Evolutionary conservation across 2,888 invertebrate genomes (phyloP).

Genomic region (Apoda limacodes): DNA sequence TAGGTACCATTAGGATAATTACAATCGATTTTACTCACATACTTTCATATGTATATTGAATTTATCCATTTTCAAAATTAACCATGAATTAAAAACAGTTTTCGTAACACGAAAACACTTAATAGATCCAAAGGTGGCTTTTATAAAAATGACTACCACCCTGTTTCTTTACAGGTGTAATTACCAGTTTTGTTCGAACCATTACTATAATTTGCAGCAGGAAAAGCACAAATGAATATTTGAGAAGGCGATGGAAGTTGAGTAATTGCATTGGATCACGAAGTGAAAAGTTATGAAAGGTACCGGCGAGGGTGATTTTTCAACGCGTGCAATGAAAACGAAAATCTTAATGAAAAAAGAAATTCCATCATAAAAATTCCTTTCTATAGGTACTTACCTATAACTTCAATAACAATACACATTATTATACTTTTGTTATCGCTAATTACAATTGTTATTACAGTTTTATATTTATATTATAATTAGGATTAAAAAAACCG

Average conservation of each 20-base stretch:
- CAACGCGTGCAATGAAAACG: constrained; percentile 47
- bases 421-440: no score
- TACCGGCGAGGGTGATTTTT: constrained; percentile 59
- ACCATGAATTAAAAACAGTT: constrained; percentile 29
- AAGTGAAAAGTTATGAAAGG: constrained; percentile 70
- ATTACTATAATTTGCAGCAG: constrained; percentile 64
- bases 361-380: constrained; percentile 46
- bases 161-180: constrained; percentile 44
- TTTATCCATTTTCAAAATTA: no score
- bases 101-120: constrained; percentile 24
- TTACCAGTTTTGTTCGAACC: constrained; percentile 58
- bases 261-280: constrained; percentile 67
- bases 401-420: no score
- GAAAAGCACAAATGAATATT: constrained; percentile 68
- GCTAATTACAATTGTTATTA: no score
- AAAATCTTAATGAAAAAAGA: constrained; percentile 58
- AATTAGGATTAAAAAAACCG: no score
- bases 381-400: neutral
- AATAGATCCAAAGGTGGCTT: constrained; percentile 23
- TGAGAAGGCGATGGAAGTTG: constrained; percentile 67
- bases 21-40: no score
- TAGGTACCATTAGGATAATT: no score
- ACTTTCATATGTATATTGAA: no score
- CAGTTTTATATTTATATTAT: no score
- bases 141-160: constrained; percentile 37